phyloP scores from a whole-genome alignment of 2,888 invertebrate species.

The Erebia aethiops region DNA sequence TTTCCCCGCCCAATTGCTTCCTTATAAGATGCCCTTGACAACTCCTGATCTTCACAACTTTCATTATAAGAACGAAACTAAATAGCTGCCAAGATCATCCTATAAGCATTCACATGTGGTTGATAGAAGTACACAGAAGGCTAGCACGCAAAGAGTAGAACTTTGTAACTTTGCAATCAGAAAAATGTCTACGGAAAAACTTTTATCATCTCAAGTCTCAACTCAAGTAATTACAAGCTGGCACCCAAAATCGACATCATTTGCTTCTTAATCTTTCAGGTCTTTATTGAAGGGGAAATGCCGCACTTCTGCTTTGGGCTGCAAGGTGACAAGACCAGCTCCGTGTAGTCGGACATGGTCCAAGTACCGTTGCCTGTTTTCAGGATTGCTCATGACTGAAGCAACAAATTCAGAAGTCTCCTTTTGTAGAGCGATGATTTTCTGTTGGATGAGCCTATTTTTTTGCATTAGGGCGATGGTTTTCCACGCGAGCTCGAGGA shows the following conservation, averaged over 20 bases:
- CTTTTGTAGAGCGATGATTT: slow-evolving; percentile 82
- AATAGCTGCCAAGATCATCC: background rate
- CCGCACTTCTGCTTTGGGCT: slow-evolving; percentile 44
- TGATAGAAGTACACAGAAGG: background rate
- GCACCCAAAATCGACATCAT: background rate
- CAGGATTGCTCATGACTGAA: slow-evolving; percentile 82
- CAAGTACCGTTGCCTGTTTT: slow-evolving; percentile 61
- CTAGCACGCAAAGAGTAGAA: background rate
- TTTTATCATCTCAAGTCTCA: background rate
- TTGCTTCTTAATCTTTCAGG: slow-evolving; percentile 44
- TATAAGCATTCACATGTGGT: background rate
- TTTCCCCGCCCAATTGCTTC: background rate
- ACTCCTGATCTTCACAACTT: too few relatives aligned
- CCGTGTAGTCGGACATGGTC: slow-evolving; percentile 58
- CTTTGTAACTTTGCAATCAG: background rate
- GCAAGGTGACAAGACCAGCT: slow-evolving; percentile 45
- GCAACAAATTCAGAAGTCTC: slow-evolving; percentile 85
- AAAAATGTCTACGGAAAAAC: background rate
- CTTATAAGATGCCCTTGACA: too few relatives aligned
- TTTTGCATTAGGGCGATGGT: slow-evolving; percentile 85
- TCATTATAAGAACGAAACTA: background rate
- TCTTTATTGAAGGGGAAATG: slow-evolving; percentile 55
- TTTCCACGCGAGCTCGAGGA: slow-evolving; percentile 85
- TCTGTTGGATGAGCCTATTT: slow-evolving; percentile 84
- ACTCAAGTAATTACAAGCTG: background rate